Evolutionary conservation across 2,797 vertebrate species (phyloP), one percentile per base, ranked within the genome.

Genomic region (Sciurus vulgaris): DNA sequence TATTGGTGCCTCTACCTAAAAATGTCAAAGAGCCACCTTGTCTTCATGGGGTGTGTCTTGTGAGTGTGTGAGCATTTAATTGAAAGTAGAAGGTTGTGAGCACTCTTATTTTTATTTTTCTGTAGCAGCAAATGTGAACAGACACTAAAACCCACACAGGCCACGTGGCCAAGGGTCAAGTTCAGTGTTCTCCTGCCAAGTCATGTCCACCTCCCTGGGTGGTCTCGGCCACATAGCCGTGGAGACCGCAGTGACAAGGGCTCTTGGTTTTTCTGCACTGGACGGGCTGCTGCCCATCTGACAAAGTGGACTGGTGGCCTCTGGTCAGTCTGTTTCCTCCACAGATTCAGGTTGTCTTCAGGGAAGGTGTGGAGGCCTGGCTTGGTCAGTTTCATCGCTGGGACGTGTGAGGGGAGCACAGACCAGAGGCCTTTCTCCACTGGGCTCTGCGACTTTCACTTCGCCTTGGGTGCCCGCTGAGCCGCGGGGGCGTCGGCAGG

Each of bases 1-100:
- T 98, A 97, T 96, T 81, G 97, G 97, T 97, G 97, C 96, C 97
- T 98, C 97, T 98, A 96, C 96, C 96, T 51, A 95, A 94, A 96
- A 72, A 41, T 78, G 92, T 86, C 88, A 94, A 97, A 96, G 97
- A 97, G 96, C 91, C 97, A 96, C 97, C 97, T 97, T 95, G 93
- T 93, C 86, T 97, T 97, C 96, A 96, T 97, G 95, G 91, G 74
- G 72, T 96, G 81, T 97, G 86, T 97, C 95, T 96, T 97, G 67
- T 97, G 96, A 93, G 89, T 97, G n/a, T n/a, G 92, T 95, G 93
- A 96, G 73, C 95, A 89, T 96, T 94, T 97, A 94, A 86, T 81
- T 97, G 95, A 97, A 93, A 93, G 82, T 94, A 92, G 92, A 69
- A 94, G 77, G 65, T 91, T 91, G 89, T 44, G 76, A 96, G 81